Conservation (phyloP, 2,113 vertebrate species). For the Gopherus evgoodei region DNA sequence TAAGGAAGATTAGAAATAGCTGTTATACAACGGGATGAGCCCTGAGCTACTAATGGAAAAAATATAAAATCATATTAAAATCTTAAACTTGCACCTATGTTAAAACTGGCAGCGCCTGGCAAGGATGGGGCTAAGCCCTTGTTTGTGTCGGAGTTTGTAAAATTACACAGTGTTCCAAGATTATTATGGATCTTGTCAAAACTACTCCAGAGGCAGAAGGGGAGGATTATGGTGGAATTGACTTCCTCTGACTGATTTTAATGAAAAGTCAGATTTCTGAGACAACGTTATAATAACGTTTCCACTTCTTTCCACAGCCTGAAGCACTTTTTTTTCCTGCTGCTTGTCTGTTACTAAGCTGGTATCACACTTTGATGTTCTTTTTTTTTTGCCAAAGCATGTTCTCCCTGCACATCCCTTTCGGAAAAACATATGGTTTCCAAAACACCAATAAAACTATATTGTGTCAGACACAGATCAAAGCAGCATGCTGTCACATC, state of each 20-base stretch:
- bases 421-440: not conserved
- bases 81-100: not conserved
- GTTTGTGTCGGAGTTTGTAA: not conserved
- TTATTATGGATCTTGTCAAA: conserved; percentile 67
- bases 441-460: not conserved
- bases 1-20: conserved; percentile 50
- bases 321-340: not conserved
- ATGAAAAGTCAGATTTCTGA: conserved; percentile 72
- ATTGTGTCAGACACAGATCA: not conserved
- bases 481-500: not conserved
- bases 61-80: conserved; percentile 39
- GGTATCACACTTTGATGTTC: conserved; percentile 24
- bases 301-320: conserved; percentile 34
- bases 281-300: conserved; percentile 58
- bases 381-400: not conserved
- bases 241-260: conserved; percentile 69
- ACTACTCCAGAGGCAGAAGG: conserved; percentile 53
- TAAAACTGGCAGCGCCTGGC: not conserved
- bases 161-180: conserved; percentile 39
- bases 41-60: conserved; percentile 39
- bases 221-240: conserved; percentile 55
- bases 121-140: conserved; percentile 52
- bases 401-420: not conserved
- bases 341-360: not conserved
- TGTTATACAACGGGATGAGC: conserved; percentile 47